Percentiles rank a stretch among this genome's conserved stretches.
Evolutionary conservation across 2,888 invertebrate species (phyloP).

Genomic region (Physocephala rufipes): DNA sequence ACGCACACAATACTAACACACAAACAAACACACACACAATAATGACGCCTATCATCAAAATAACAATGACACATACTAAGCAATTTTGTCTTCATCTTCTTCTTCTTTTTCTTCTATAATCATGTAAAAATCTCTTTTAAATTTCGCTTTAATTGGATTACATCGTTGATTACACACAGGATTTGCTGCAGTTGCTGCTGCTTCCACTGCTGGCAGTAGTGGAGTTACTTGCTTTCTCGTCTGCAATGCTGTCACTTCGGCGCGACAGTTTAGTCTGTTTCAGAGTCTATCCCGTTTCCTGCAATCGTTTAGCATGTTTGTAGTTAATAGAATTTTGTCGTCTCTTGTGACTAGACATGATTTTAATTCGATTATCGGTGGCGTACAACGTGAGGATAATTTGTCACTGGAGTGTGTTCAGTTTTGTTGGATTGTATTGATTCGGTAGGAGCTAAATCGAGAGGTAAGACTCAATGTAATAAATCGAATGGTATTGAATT

Average conservation of each 20-base stretch:
- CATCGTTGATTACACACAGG: conserved; percentile 36
- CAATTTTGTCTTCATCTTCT: neutral
- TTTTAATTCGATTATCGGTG: conserved; percentile 41
- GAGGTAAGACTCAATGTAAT: neutral
- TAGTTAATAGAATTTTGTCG: conserved; percentile 38
- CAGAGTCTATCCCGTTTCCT: too few species aligned
- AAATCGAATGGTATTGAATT: neutral
- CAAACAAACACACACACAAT: too few species aligned
- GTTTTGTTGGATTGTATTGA: conserved; percentile 12
- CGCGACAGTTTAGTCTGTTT: neutral
- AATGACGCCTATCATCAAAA: neutral
- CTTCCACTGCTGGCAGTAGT: neutral
- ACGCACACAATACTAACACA: too few species aligned
- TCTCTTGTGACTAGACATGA: conserved; percentile 37
- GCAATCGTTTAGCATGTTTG: neutral
- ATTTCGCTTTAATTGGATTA: conserved; percentile 44
- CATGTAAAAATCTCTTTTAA: conserved; percentile 33
- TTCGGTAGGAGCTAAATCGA: neutral
- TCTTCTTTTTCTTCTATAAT: conserved; percentile 1
- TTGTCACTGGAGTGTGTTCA: neutral
- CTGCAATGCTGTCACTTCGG: neutral
- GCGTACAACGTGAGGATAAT: conserved; percentile 31
- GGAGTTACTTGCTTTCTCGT: neutral
- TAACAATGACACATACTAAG: neutral
- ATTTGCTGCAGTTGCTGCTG: conserved; percentile 24